Base-by-base conservation (phyloP, 2,888 invertebrate species). In the Dichetophora obliterata region DNA sequence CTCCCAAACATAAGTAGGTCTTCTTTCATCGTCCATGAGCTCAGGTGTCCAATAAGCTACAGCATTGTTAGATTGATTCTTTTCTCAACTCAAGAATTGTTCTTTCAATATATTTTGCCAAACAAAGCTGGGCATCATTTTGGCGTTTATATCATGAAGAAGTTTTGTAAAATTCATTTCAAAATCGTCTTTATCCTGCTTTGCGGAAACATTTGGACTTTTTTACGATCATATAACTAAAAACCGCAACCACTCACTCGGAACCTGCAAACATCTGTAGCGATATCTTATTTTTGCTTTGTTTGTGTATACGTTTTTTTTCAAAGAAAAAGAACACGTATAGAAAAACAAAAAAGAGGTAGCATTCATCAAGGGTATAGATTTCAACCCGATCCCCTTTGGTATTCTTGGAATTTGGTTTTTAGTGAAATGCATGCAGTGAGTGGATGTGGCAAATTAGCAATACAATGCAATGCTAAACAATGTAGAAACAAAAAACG, bases 361-460 rank as follows among this genome's bases (percentile, higher is more conserved):
- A 27, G 68, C 68, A 68, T 27, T 68, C 68, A 50, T 59, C 59
- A 71, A 71, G 34, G 22, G 59, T 71, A 71, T 71, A 57, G 24
- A 71, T 59, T 57, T 71, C 59, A 71, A 71, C 71, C 59, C 71
- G 37, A 57, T 71, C 59, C 22, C 16, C 16, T 43, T 43, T 57
- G 37, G 71, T 71, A 71, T 71, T 71, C 59, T 59, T 37, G 71
- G 59, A 59, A 71, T 71, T 71, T 37, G n/a, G 27, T 50, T 31
- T 68, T 24, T 4, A 31, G 22, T 19, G 27, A n/a, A 16, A 8
- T 16, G 52, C 27, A 8, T 16, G 52, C 27, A n/a, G 9, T 27
- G 24, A 22, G 48, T 48, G 31, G 24, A 52, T 52, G 43, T 43
- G 57, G 71, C 59, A 37, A 22, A 59, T 71, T 52, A 43, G 9